Conservation (phyloP, 2,797 vertebrate genomes). For the Poliocrania exsul region DNA sequence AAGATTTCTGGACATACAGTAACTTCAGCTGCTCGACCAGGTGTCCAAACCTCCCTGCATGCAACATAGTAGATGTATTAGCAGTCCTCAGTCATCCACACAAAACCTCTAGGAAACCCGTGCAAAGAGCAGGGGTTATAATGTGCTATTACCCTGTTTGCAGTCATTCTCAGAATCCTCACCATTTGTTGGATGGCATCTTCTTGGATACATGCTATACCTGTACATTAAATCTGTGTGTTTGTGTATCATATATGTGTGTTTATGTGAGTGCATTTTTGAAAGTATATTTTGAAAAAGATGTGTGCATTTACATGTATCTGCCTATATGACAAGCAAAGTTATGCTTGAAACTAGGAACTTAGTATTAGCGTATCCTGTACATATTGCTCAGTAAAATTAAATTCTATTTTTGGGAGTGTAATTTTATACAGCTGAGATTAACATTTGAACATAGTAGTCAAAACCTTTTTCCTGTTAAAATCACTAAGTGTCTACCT, state of each 20-base stretch:
- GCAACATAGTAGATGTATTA: background rate
- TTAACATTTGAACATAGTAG: background rate
- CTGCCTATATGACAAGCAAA: background rate
- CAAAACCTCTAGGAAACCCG: background rate
- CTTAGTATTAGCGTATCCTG: background rate
- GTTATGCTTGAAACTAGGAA: background rate
- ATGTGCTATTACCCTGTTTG: background rate
- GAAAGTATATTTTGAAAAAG: background rate
- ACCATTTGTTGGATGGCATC: background rate
- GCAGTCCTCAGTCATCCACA: background rate
- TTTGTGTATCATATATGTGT: background rate
- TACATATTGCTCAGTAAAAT: background rate
- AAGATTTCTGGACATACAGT: background rate
- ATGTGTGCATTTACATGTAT: background rate
- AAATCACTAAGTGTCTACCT: background rate
- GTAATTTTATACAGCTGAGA: background rate
- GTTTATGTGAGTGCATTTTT: background rate
- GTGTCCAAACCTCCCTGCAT: background rate
- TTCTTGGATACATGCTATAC: background rate
- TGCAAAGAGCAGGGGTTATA: background rate
- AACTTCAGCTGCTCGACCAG: background rate
- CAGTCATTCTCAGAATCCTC: background rate
- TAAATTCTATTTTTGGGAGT: background rate
- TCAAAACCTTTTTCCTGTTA: background rate
- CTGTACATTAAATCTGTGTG: background rate